Conservation (phyloP, 35 echinoderm and acorn worm species). For the Heliocidaris erythrogramma region DNA sequence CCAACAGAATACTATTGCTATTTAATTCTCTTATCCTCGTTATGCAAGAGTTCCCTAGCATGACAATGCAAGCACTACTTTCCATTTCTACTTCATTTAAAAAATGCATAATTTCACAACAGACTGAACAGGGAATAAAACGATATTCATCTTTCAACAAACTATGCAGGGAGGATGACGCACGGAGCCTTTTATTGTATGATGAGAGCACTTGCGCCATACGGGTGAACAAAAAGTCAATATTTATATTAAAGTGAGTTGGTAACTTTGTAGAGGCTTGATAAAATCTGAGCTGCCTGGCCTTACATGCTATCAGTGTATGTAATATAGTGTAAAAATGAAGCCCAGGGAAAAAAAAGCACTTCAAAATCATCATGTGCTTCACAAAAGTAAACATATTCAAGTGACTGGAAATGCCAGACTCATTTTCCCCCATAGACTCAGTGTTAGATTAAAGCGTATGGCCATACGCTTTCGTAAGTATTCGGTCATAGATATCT, state of each 20-base stretch:
- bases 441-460: too few relatives aligned
- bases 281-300: too few relatives aligned
- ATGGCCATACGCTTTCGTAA: too few relatives aligned
- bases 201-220: neutral
- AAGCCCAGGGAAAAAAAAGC: too few relatives aligned
- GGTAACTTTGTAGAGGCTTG: too few relatives aligned
- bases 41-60: neutral
- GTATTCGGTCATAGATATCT: too few relatives aligned
- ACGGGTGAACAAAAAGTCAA: neutral
- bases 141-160: neutral
- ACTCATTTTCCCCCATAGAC: too few relatives aligned
- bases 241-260: neutral
- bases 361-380: too few relatives aligned
- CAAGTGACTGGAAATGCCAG: too few relatives aligned
- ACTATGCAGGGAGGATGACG: neutral
- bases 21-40: neutral
- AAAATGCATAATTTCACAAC: neutral
- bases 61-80: neutral
- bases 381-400: too few relatives aligned
- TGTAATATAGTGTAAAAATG: too few relatives aligned
- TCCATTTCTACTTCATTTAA: neutral
- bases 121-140: neutral
- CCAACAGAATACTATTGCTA: neutral
- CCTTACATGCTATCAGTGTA: too few relatives aligned
- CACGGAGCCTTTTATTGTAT: neutral